Evolutionary conservation across 2,113 vertebrate genomes (phyloP).

Genomic region (Psilopogon haemacephalus): DNA sequence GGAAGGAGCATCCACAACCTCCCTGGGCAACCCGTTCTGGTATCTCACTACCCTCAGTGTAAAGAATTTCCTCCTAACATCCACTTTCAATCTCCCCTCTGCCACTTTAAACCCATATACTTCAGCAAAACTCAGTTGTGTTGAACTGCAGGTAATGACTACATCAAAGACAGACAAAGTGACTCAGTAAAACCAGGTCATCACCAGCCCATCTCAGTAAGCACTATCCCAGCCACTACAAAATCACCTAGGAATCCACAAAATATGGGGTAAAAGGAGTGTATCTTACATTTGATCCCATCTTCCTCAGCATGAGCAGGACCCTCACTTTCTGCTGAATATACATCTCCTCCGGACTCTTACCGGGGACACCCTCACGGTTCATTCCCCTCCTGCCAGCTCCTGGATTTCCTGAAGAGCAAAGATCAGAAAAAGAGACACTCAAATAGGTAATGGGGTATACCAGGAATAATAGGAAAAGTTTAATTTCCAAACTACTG

Average conservation of each 20-base stretch:
- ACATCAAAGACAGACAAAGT: not conserved
- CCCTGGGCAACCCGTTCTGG: no score
- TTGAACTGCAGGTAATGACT: not conserved
- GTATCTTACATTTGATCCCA: constrained; percentile 95
- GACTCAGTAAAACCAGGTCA: not conserved
- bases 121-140: not conserved
- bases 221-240: not conserved
- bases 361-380: constrained; percentile 95
- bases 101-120: no score
- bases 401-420: constrained; percentile 78
- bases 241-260: not conserved
- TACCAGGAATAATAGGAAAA: not conserved
- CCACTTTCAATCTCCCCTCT: no score
- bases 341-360: constrained; percentile 99
- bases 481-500: not conserved
- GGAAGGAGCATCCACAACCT: no score
- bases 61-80: no score
- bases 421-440: not conserved
- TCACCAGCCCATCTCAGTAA: not conserved
- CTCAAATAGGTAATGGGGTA: not conserved
- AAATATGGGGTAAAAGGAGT: accelerated
- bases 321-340: constrained; percentile 99
- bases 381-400: constrained; percentile 95
- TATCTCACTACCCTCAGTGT: no score
- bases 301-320: constrained; percentile 98